Evolutionary conservation across 2,888 invertebrate species (phyloP).

Genomic region (Pollenia griseotomentosa): DNA sequence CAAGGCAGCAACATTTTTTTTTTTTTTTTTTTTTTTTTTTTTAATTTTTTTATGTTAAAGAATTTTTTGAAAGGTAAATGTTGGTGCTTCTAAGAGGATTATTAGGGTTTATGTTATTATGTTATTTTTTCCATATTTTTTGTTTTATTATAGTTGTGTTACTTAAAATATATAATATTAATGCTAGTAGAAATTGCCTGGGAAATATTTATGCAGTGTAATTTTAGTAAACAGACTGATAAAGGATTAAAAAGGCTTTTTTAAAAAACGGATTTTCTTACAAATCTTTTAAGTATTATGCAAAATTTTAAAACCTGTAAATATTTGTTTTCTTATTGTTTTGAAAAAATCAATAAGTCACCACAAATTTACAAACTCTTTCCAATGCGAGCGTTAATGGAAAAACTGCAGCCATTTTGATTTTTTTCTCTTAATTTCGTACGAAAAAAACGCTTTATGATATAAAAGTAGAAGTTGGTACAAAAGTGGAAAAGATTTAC

Average conservation of each 20-base stretch:
- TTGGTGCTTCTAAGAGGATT: slow-evolving; percentile 69
- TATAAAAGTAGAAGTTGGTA: too few relatives aligned
- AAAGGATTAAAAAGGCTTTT: slow-evolving; percentile 39
- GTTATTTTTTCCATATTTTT: slow-evolving; percentile 25
- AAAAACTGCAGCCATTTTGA: too few relatives aligned
- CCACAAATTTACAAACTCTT: too few relatives aligned
- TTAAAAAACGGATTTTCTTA: neutral
- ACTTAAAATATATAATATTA: slow-evolving; percentile 18
- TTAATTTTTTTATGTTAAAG: neutral
- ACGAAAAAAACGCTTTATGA: too few relatives aligned
- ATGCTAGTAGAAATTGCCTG: neutral
- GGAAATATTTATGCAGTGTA: slow-evolving; percentile 18
- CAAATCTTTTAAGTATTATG: slow-evolving; percentile 37
- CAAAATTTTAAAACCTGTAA: slow-evolving; percentile 39
- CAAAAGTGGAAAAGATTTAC: too few relatives aligned
- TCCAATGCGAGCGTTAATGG: too few relatives aligned
- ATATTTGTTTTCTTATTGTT: neutral
- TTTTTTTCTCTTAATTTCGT: too few relatives aligned
- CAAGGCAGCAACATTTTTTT: neutral
- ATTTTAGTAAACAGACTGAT: slow-evolving; percentile 31
- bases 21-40: neutral
- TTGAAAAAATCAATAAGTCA: neutral
- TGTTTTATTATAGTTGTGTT: slow-evolving; percentile 15
- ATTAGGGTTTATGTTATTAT: slow-evolving; percentile 65
- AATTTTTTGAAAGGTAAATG: slow-evolving; percentile 13